Base-by-base conservation (phyloP, 2,113 vertebrate genomes). In the Sardina pilchardus region DNA sequence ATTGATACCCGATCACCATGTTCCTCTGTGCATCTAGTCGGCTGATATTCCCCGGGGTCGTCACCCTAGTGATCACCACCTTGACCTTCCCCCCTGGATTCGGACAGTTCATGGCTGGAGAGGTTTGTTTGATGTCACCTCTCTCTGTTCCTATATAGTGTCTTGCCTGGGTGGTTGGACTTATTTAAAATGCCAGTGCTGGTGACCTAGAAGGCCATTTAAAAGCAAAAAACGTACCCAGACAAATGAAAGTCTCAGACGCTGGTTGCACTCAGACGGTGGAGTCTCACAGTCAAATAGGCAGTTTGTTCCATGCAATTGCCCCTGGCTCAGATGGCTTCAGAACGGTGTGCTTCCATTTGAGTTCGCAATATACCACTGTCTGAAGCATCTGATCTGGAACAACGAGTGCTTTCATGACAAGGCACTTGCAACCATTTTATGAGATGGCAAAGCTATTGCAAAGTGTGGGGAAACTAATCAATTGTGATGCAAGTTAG, bases 31-130 rank as follows among this genome's bases (percentile, higher is more conserved):
- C 50, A 39, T 26, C 34, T 91, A 99, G 98, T 86, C 97, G 95
- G 45, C 93, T 99, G 56, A 82, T 99, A 45, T 99, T 97, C 85
- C 98, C 98, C 0, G 96, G 93, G 0, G 93, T 97, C 34, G 95
- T 99, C n/a, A 99, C 98, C 6, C 94, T 99, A 75, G 84, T 97
- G 87, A 97, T 99, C 83, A 95, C 98, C 1, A 96, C 96, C 0
- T 50, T 96, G 90, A 99, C 98, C 6, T 99, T 99, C 85, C 98
- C 98, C 6, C 96, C 95, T 0, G 98, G 97, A 81, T 96, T 98
- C 86, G 98, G 98, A 86, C 98, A 99, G 91, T 99, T 98, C 93
- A 99, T 99, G 98, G 98, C 97, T 47, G 98, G 97, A 96, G 97
- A 99, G 97, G 98, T 99, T 91, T 59, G 53, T 99, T 91, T 59